These are phyloP conservation scores for Colistium nudipinnis DNA, from an alignment of 2,113 vertebrate genomes.

Conservation along the genomic window DNA sequence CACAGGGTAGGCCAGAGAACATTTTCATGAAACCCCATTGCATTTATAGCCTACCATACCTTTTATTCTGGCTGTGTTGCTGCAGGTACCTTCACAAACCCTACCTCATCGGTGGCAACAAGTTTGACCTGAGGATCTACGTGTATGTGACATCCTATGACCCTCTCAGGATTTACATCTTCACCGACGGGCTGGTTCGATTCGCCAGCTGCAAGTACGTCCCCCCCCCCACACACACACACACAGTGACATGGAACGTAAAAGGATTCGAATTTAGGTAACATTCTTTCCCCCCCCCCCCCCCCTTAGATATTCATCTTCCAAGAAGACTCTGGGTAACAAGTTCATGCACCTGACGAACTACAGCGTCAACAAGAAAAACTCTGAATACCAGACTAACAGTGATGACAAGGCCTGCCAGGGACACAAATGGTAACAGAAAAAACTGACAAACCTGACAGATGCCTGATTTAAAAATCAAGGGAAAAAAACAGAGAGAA, in stretches of 20 bases:
- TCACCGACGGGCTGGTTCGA: slow-evolving; percentile 94
- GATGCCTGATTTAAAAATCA: too few relatives aligned
- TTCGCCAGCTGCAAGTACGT: slow-evolving; percentile 99
- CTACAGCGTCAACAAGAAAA: slow-evolving; percentile 99
- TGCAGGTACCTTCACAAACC: slow-evolving; percentile 95
- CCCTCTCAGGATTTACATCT: slow-evolving; percentile 94
- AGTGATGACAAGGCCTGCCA: slow-evolving; percentile 91
- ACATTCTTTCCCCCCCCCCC: not conserved
- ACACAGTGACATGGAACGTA: not conserved
- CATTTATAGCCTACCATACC: too few relatives aligned
- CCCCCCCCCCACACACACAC: fast-evolving
- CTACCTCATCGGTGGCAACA: slow-evolving; percentile 97
- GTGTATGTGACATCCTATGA: slow-evolving; percentile 95
- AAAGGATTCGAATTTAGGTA: too few relatives aligned
- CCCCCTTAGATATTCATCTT: slow-evolving; percentile 89
- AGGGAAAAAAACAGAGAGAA: too few relatives aligned
- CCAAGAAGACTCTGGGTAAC: slow-evolving; percentile 94
- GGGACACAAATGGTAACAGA: slow-evolving; percentile 95
- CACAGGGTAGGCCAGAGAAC: not conserved
- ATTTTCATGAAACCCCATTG: not conserved
- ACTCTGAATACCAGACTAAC: slow-evolving; percentile 91
- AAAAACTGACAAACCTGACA: too few relatives aligned
- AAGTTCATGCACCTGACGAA: slow-evolving; percentile 99
- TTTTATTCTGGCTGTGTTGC: slow-evolving; percentile 1
- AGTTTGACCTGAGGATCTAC: slow-evolving; percentile 97